Evolutionary conservation across 2,888 invertebrate species (phyloP).

Genomic region (Drosophila hamatofila): DNA sequence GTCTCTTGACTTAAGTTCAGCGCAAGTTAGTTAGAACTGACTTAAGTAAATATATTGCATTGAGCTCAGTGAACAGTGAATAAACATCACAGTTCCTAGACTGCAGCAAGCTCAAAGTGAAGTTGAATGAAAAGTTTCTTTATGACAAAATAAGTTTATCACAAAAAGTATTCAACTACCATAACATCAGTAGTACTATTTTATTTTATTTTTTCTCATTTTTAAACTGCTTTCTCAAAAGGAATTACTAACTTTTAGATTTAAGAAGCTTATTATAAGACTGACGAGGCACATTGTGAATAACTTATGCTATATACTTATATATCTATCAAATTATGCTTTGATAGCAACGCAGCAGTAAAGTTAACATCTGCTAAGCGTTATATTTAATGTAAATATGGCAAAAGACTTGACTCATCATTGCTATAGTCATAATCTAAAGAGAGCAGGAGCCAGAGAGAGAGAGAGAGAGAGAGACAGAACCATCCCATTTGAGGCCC

Average conservation of each 20-base stretch:
- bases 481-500: slow-evolving; percentile 19
- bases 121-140: background rate
- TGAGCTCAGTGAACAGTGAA: background rate
- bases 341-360: slow-evolving; percentile 6
- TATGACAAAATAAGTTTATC: background rate
- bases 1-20: background rate
- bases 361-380: background rate
- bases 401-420: slow-evolving; percentile 27
- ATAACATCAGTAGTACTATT: background rate
- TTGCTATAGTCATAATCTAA: slow-evolving; percentile 2
- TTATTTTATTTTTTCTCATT: background rate
- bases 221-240: background rate
- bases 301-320: background rate
- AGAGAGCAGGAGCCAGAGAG: too few species aligned
- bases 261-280: slow-evolving; percentile 1
- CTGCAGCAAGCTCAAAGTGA: background rate
- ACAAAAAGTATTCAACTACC: background rate
- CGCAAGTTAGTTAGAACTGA: background rate
- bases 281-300: background rate
- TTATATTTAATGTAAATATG: slow-evolving; percentile 21
- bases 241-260: background rate
- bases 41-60: background rate
- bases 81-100: too few species aligned
- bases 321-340: background rate
- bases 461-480: background rate